Conservation (phyloP, 2,797 vertebrate species). For the Lepidocolaptes lacrymiger region DNA sequence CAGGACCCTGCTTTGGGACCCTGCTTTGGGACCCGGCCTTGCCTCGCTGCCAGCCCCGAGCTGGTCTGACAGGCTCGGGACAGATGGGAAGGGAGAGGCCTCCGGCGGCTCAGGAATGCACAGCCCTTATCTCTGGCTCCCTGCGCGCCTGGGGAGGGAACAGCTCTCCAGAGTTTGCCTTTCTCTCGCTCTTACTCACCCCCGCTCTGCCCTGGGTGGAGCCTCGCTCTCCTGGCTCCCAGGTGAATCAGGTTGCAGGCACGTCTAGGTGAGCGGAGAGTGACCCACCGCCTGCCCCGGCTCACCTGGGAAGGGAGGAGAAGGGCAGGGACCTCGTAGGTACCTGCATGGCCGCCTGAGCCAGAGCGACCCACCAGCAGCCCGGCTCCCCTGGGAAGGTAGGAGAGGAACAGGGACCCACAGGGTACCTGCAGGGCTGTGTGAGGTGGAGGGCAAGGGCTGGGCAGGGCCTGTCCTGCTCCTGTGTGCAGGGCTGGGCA, state of each 20-base stretch:
- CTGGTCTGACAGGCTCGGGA: background rate
- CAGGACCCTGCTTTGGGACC: too few species aligned
- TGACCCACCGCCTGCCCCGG: slow-evolving; percentile 13
- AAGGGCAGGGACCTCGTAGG: background rate
- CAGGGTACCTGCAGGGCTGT: rapidly evolving
- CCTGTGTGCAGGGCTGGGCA: rapidly evolving
- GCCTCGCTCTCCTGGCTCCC: slow-evolving; percentile 8
- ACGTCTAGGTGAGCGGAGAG: slow-evolving; percentile 30
- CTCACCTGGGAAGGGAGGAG: slow-evolving; percentile 51
- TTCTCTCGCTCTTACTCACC: slow-evolving; percentile 66
- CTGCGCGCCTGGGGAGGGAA: slow-evolving; percentile 58
- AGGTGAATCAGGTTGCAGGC: slow-evolving; percentile 60
- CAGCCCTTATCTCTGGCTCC: slow-evolving; percentile 64
- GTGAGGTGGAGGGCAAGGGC: background rate
- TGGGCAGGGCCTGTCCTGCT: background rate
- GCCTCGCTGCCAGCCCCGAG: background rate
- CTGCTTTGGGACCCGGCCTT: background rate
- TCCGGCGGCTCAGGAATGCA: slow-evolving; percentile 64
- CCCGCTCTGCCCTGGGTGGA: slow-evolving; percentile 60
- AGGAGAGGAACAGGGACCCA: background rate
- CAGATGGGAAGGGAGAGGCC: slow-evolving; percentile 66
- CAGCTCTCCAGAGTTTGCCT: slow-evolving; percentile 63
- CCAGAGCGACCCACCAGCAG: background rate
- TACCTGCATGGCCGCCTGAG: background rate
- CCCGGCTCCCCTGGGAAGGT: slow-evolving; percentile 45